Percentiles rank a stretch among this genome's conserved stretches.
phyloP scores from a whole-genome alignment of 2,888 invertebrate species.

The Epistrophella euchroma region DNA sequence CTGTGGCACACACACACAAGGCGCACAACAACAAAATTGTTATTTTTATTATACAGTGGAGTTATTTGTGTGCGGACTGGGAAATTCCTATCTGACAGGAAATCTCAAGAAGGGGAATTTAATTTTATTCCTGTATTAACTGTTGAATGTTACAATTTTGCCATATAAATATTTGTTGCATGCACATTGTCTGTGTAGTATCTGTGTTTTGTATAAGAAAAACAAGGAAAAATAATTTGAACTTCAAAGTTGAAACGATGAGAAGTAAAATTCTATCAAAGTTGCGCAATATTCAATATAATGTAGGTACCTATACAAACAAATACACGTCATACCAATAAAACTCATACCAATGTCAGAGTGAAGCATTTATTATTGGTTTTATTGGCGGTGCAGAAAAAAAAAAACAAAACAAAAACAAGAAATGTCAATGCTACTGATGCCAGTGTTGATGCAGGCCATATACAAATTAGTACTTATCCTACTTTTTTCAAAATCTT shows the following conservation, averaged over 20 bases:
- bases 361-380: slow-evolving; percentile 3
- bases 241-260: neutral
- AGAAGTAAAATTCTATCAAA: neutral
- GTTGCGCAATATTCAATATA: slow-evolving; percentile 59
- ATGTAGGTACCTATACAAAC: too few relatives aligned
- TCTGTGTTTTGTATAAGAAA: neutral
- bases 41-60: slow-evolving; percentile 20
- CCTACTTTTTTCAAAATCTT: too few relatives aligned
- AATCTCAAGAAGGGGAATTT: slow-evolving; percentile 36
- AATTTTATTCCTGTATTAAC: slow-evolving; percentile 59
- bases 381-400: slow-evolving; percentile 20
- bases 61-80: slow-evolving; percentile 1
- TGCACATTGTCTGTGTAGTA: slow-evolving; percentile 14
- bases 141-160: slow-evolving; percentile 59
- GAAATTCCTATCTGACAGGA: slow-evolving; percentile 50
- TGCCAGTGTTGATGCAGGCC: slow-evolving; percentile 8
- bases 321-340: neutral
- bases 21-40: neutral
- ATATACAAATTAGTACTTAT: too few relatives aligned
- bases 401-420: neutral
- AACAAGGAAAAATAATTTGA: slow-evolving; percentile 11
- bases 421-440: slow-evolving; percentile 51
- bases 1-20: neutral
- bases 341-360: slow-evolving; percentile 15
- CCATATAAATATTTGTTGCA: slow-evolving; percentile 60